Base-by-base conservation (phyloP, 2,113 vertebrate genomes). In the Dryoscopus gambensis region DNA sequence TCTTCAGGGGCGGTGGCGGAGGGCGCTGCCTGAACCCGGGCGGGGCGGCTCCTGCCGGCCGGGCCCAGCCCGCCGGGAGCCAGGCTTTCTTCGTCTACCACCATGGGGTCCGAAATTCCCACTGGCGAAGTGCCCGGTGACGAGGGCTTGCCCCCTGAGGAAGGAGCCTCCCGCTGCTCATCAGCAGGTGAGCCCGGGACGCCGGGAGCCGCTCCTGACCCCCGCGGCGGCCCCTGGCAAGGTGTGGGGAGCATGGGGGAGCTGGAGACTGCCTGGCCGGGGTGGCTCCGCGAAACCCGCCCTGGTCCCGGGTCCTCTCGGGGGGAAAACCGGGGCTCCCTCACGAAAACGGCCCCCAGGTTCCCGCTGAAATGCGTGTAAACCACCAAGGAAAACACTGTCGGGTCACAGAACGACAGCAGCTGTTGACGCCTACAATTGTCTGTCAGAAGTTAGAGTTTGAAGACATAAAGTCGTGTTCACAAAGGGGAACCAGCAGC, bases 21-120 rank as follows among this genome's bases (percentile, higher is more conserved):
- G 44, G 8, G 39, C 7, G 19, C n/a, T 24, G 44, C 47, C 64
- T 10, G 27, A 23, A 13, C 4, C 11, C 27, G 46, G 50, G 84
- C 12, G 55, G 76, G 67, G 65, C 11, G 31, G 44, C 22, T n/a
- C 27, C 31, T 6, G 28, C 12, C 37, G 40, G 13, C 28, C 8
- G 18, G 8, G 22, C 5, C 10, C 28, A 0, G 6, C 7, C 5
- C 1, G 3, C 10, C 1, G 1, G 23, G 8, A 15, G n/a, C 3
- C 0, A 8, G 7, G 11, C 0, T 0, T 0, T 5, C 1, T 20
- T n/a, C 4, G 5, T 14, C 12, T 6, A 53, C 4, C 1, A 0
- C 12, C 16, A 1, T 18, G 37, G 12, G 9, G 3, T 5, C 22
- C 2, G 20, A 23, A 56, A 15, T 35, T 55, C 15, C 33, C 6